phyloP scores from a whole-genome alignment of 2,113 vertebrate genomes.

The Typhlomys cinereus region DNA sequence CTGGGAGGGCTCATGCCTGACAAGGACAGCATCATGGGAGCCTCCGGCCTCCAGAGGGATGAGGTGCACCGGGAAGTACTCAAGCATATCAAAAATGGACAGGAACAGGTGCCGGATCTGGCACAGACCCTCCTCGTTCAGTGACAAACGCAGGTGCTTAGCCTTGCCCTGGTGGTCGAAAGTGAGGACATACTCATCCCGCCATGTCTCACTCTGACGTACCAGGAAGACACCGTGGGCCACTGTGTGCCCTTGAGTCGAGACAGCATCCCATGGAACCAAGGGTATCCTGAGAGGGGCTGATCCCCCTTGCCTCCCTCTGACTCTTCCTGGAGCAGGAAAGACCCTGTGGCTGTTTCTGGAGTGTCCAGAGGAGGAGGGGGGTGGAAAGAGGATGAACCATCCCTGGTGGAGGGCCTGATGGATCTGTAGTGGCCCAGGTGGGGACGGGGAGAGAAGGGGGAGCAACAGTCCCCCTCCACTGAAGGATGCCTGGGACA shows the following conservation, averaged over 20 bases:
- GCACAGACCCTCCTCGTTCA: too few species aligned
- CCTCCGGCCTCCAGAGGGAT: constrained; percentile 95
- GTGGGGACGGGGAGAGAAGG: too few species aligned
- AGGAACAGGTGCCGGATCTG: too few species aligned
- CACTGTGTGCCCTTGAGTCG: constrained; percentile 93
- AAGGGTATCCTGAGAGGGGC: too few species aligned
- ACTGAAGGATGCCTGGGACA: too few species aligned
- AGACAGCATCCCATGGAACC: too few species aligned
- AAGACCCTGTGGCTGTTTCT: constrained; percentile 88
- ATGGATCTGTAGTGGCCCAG: too few species aligned
- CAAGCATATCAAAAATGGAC: too few species aligned
- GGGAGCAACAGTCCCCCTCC: too few species aligned
- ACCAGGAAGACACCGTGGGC: constrained; percentile 94
- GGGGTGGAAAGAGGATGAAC: constrained; percentile 86
- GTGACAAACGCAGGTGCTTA: too few species aligned
- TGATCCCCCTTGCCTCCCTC: too few species aligned
- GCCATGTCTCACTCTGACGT: constrained; percentile 92
- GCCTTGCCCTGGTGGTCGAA: constrained; percentile 97
- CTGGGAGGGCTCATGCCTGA: constrained; percentile 92
- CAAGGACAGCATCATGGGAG: constrained; percentile 93
- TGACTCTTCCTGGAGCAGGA: too few species aligned
- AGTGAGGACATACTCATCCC: constrained; percentile 94
- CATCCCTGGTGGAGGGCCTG: constrained; percentile 70
- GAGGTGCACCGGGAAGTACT: constrained; percentile 92
- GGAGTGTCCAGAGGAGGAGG: constrained; percentile 83